Evolutionary conservation across 2,797 vertebrate species (phyloP).

Genomic region (Megalops cyprinoides): DNA sequence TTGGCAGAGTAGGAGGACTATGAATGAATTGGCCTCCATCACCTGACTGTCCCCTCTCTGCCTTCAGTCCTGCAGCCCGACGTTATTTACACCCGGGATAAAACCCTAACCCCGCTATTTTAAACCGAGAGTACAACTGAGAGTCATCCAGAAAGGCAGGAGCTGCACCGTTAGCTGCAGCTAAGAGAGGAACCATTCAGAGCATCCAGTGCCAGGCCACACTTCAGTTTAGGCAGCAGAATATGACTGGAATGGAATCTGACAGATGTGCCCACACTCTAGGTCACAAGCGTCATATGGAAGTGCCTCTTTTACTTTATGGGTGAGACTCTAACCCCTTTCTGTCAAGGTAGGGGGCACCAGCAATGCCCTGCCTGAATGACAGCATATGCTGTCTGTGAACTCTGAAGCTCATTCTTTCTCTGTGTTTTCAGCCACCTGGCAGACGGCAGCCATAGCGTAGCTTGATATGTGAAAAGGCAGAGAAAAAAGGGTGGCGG

Average conservation of each 20-base stretch:
- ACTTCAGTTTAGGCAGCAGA: background rate
- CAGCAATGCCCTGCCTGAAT: background rate
- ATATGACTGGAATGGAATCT: background rate
- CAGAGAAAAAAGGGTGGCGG: constrained; percentile 48
- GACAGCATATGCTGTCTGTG: constrained; percentile 20
- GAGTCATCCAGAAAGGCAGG: background rate
- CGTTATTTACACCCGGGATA: background rate
- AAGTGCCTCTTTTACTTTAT: background rate
- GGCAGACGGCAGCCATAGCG: constrained; percentile 36
- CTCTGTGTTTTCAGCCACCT: constrained; percentile 40
- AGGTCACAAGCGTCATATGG: background rate
- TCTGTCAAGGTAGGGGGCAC: background rate
- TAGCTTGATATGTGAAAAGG: constrained; percentile 40
- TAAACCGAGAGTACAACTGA: constrained; percentile 4
- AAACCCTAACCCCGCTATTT: constrained; percentile 9
- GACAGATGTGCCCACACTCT: background rate
- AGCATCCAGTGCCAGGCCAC: background rate
- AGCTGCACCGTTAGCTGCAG: background rate
- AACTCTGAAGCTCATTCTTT: constrained; percentile 11
- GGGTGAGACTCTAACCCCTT: background rate
- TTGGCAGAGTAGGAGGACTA: background rate
- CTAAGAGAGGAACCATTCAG: constrained; percentile 15
- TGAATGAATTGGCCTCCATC: background rate
- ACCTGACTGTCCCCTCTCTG: background rate
- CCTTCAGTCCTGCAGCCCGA: background rate